Evolutionary conservation across 2,888 invertebrate species (phyloP), one percentile per base, ranked within the genome.

Genomic region (Drosophila pegasa): DNA sequence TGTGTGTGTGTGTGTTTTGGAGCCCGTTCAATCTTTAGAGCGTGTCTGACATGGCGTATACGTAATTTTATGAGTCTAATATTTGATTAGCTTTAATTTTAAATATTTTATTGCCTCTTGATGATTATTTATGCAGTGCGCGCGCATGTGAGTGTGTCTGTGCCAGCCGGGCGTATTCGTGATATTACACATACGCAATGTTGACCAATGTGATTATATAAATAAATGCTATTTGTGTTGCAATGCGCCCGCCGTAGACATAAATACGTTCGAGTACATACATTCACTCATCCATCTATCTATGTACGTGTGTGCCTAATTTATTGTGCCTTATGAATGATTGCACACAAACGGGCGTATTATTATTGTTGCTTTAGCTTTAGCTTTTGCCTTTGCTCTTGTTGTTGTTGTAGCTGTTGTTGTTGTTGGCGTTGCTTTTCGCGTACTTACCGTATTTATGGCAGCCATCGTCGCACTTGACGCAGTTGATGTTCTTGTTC

Each of bases 401-500:
- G 29, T 47, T 59, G 45, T 29, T 63, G 35, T 51, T 68, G 50
- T 43, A 60, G 29, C 18, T 33, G 33, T 41, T 40, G 33, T 57
- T 57, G 47, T 29, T 59, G 29, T 60, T 65, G 56, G 43, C 60
- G 22, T 55, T 68, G 54, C 22, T 62, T 65, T 71, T 74, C 77
- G 67, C 71, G 76, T 87, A 91, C 91, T 92, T 91, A 92, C 91
- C 91, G 91, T 90, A 88, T 92, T 92, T 81, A 92, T 88, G 85
- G 91, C 90, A 82, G 91, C 92, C 91, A 92, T 92, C 84, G 89
- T 88, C 76, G 88, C 78, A 75, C 78, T 78, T 76, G 89, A 71
- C 74, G 88, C 72, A 40, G 83, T 80, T 71, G 88, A 79, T 75
- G 72, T 71, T 76, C 82, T 78, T 74, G 82, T 75, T 71, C 66